phyloP scores from a whole-genome alignment of 1,140 invertebrate genomes.

The Drosophila cardini region DNA sequence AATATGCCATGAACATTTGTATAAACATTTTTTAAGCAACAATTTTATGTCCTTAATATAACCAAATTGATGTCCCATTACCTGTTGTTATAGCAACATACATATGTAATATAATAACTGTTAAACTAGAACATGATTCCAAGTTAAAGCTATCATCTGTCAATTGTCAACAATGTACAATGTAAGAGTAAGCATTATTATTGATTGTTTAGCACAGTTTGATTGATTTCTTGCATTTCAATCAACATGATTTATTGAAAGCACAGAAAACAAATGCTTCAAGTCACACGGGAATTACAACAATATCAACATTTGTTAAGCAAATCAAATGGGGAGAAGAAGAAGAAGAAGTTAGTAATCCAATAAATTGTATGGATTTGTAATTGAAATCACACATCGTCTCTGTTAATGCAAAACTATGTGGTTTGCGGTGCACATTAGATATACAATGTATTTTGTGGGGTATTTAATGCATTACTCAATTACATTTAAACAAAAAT shows the following conservation, averaged over 20 bases:
- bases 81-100: too few relatives aligned
- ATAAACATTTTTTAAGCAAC: background rate
- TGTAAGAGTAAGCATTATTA: background rate
- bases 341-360: background rate
- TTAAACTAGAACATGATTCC: slow-evolving; percentile 4
- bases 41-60: background rate
- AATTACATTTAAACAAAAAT: too few relatives aligned
- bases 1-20: background rate
- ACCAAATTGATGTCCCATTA: too few relatives aligned
- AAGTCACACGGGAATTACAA: slow-evolving; percentile 7
- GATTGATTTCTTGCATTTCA: slow-evolving; percentile 24
- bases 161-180: slow-evolving; percentile 3
- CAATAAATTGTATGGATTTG: background rate
- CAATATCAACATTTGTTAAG: background rate
- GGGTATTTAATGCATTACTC: too few relatives aligned
- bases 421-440: too few relatives aligned
- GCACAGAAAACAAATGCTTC: slow-evolving; percentile 9
- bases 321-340: background rate
- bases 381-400: background rate
- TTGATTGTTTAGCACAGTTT: slow-evolving; percentile 18
- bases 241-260: slow-evolving; percentile 25
- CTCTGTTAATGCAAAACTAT: background rate
- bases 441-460: too few relatives aligned
- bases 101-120: background rate
- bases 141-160: slow-evolving; percentile 10